phyloP scores from a whole-genome alignment of 2,113 vertebrate species.

The Tetrao urogallus region DNA sequence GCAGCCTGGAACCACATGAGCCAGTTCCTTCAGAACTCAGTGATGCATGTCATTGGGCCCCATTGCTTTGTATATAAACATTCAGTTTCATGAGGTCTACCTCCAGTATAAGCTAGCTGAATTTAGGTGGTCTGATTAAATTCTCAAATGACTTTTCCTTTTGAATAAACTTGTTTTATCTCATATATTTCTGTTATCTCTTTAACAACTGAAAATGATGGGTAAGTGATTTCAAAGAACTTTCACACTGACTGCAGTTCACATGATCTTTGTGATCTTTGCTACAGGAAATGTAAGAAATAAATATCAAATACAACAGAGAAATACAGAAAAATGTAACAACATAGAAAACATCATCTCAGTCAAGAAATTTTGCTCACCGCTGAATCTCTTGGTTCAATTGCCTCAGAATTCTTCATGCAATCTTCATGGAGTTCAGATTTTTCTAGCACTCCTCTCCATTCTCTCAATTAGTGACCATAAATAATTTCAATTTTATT shows the following conservation, averaged over 20 bases:
- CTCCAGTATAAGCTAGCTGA: neutral
- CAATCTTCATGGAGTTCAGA: neutral
- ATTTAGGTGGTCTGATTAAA: neutral
- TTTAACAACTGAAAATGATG: neutral
- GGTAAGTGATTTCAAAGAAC: neutral
- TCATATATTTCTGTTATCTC: neutral
- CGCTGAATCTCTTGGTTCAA: neutral
- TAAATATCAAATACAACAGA: no score
- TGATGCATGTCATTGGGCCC: no score
- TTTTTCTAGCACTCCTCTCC: neutral
- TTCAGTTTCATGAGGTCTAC: neutral
- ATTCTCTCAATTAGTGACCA: conserved; percentile 50
- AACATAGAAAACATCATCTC: neutral
- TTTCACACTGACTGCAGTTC: neutral
- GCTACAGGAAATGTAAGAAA: neutral
- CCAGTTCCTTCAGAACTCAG: no score
- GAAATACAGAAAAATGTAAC: no score
- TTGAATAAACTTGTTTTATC: neutral
- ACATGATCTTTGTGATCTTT: neutral
- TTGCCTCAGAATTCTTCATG: neutral
- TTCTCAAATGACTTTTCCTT: no score
- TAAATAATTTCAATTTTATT: conserved; percentile 66
- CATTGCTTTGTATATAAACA: no score
- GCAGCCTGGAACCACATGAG: no score
- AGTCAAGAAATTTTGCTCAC: neutral